Conservation (phyloP, 92 coral and sea anemone species). For the Zoanthus gigantus region DNA sequence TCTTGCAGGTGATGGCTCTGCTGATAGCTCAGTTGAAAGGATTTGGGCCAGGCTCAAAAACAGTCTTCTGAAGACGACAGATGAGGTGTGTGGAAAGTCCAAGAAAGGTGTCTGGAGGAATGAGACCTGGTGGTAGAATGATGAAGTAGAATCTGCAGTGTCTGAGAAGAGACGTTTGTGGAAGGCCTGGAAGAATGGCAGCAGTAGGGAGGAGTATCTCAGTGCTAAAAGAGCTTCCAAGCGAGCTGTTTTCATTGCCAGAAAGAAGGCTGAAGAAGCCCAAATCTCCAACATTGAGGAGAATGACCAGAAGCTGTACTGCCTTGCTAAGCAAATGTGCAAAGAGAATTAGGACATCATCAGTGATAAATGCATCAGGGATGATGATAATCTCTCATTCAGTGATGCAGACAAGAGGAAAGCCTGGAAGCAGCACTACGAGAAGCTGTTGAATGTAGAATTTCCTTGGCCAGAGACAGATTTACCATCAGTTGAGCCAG, state of each 20-base stretch:
- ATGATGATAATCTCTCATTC: constrained; percentile 40
- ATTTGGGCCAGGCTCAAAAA: constrained; percentile 28
- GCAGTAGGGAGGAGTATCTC: constrained; percentile 34
- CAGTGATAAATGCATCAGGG: constrained; percentile 45
- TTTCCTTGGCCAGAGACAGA: constrained; percentile 44
- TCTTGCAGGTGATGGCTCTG: not conserved
- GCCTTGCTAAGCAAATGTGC: constrained; percentile 43
- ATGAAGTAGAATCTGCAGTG: too few relatives aligned
- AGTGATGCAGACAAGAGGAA: constrained; percentile 25
- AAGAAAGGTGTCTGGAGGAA: constrained; percentile 34
- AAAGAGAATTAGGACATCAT: constrained; percentile 44
- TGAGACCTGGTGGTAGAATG: constrained; percentile 46
- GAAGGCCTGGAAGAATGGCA: constrained; percentile 54
- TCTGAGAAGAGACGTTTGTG: constrained; percentile 39
- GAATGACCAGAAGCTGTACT: constrained; percentile 20
- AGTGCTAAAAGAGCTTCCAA: constrained; percentile 37
- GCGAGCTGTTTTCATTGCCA: not conserved
- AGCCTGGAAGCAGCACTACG: constrained; percentile 55
- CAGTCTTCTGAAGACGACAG: not conserved
- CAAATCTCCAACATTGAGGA: constrained; percentile 14
- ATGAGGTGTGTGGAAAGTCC: constrained; percentile 8
- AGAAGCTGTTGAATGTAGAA: constrained; percentile 48
- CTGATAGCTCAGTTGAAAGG: constrained; percentile 25
- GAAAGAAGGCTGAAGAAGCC: constrained; percentile 44
- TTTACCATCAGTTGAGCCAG: constrained; percentile 25